These are phyloP conservation scores for Macrophya alboannulata DNA, from an alignment of 2,888 invertebrate genomes.

Conservation along the genomic window DNA sequence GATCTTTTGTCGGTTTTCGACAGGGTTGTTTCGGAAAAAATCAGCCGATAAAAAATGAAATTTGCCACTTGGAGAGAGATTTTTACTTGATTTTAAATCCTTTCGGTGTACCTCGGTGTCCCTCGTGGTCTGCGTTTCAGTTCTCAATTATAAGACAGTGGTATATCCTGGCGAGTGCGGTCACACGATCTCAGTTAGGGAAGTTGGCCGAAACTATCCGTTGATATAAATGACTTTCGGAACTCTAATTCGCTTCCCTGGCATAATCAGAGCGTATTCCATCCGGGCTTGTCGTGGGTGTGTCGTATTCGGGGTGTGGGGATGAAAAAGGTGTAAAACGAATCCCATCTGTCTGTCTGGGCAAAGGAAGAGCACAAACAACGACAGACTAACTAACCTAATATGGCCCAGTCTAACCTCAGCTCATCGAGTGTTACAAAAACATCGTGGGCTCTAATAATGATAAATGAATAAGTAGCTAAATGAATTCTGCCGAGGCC, in stretches of 20 bases:
- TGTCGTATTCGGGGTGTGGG: conserved; percentile 13
- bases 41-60: background rate
- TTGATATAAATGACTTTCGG: conserved; percentile 44
- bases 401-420: background rate
- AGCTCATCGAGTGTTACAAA: conserved; percentile 61
- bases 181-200: conserved; percentile 20
- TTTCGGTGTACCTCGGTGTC: background rate
- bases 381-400: conserved; percentile 32
- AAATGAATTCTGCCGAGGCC: conserved; percentile 75
- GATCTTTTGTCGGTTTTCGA: background rate
- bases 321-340: conserved; percentile 64
- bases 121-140: background rate
- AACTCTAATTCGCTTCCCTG: conserved; percentile 43
- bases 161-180: conserved; percentile 12
- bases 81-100: background rate
- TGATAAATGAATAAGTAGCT: conserved; percentile 79
- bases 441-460: conserved; percentile 72
- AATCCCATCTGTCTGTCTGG: conserved; percentile 65
- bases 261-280: conserved; percentile 47
- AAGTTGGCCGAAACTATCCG: conserved; percentile 32
- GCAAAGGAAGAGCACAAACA: conserved; percentile 53
- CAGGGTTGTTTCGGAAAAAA: background rate
- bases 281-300: conserved; percentile 20
- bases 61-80: background rate
- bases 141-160: conserved; percentile 7